Evolutionary conservation across 2,797 vertebrate species (phyloP).

Genomic region (Morelia viridis): DNA sequence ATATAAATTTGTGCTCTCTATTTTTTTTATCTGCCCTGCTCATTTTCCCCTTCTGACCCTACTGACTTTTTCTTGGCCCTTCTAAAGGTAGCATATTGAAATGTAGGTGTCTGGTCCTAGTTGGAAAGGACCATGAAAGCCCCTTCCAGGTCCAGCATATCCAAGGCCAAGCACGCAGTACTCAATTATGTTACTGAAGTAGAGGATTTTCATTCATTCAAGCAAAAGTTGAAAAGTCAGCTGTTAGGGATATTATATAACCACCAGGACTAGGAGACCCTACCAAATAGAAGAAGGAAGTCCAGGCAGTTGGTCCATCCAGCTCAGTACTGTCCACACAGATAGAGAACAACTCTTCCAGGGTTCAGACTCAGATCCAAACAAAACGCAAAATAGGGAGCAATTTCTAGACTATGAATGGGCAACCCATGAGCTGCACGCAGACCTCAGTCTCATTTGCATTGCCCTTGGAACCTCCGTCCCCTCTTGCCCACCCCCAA

Average conservation of each 20-base stretch:
- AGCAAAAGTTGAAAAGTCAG: not conserved
- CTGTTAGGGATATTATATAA: not conserved
- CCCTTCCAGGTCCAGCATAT: not conserved
- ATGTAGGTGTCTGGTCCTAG: not conserved
- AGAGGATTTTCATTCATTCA: not conserved
- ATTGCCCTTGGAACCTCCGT: too few relatives aligned
- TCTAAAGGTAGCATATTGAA: not conserved
- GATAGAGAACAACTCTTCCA: not conserved
- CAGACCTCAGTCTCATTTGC: too few relatives aligned
- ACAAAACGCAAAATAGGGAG: too few relatives aligned
- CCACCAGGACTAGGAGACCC: not conserved
- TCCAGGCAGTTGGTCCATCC: not conserved
- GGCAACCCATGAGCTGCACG: too few relatives aligned
- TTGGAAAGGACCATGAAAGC: not conserved
- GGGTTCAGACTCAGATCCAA: not conserved
- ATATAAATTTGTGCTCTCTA: not conserved
- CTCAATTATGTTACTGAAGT: not conserved
- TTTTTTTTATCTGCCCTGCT: not conserved
- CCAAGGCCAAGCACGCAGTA: not conserved
- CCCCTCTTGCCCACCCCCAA: too few relatives aligned
- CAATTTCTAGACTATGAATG: too few relatives aligned
- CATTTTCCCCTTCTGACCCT: not conserved
- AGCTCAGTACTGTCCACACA: not conserved
- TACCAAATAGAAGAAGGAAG: not conserved
- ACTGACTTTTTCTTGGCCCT: not conserved